Conservation (phyloP, 2,888 invertebrate genomes). For the Nycteola revayana region DNA sequence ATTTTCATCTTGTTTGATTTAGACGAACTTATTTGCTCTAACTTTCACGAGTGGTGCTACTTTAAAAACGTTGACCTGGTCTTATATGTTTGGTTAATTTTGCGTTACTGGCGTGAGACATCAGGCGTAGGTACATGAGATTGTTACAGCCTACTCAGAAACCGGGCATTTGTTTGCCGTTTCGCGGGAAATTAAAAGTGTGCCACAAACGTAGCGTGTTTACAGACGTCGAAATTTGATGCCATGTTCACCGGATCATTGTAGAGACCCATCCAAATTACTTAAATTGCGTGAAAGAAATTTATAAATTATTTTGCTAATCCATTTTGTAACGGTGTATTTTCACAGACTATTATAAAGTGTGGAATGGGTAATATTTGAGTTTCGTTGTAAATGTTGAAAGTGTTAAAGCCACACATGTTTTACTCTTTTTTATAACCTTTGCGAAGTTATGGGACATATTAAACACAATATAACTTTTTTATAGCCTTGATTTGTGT, state of each 20-base stretch:
- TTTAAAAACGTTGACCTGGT: constrained; percentile 75
- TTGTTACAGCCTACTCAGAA: constrained; percentile 35
- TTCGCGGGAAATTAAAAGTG: constrained; percentile 57
- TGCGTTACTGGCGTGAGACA: constrained; percentile 47
- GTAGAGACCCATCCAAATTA: constrained; percentile 43
- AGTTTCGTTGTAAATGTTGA: constrained; percentile 20
- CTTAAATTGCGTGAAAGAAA: constrained; percentile 42
- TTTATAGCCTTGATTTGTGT: no score
- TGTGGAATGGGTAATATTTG: constrained; percentile 17
- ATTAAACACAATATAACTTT: no score
- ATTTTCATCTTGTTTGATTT: constrained; percentile 65
- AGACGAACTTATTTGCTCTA: constrained; percentile 70
- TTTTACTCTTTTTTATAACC: no score
- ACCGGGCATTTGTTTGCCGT: constrained; percentile 50
- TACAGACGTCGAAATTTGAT: constrained; percentile 44
- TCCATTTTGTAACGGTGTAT: constrained; percentile 42
- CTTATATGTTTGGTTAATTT: constrained; percentile 65
- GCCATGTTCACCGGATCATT: constrained; percentile 39
- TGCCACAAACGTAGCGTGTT: constrained; percentile 59
- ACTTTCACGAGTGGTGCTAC: constrained; percentile 75
- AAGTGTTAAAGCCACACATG: no score
- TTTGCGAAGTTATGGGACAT: no score
- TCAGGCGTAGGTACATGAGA: constrained; percentile 34
- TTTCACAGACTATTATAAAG: constrained; percentile 38
- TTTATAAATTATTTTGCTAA: constrained; percentile 40